Base-by-base conservation (phyloP, 2,888 invertebrate species). In the Gari tellinella region DNA sequence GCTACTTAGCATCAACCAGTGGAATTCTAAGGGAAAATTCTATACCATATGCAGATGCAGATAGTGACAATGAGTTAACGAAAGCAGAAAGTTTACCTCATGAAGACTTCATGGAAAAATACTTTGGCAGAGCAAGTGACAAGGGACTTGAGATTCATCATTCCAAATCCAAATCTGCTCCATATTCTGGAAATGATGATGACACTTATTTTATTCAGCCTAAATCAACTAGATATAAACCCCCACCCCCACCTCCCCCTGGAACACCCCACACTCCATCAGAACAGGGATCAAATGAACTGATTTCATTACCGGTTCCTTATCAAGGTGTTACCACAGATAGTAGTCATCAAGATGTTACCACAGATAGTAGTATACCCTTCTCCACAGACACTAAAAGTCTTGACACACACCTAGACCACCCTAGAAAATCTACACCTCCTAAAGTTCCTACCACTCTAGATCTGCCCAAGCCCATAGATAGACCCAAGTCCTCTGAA, bases 1-100 rank as follows among this genome's bases (percentile, higher is more conserved):
- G 70, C 3, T 52, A 46, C 40, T 38, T 61, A 21, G 60, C 70
- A 26, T 76, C 70, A 12, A 56, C 49, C 45, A 58, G 62, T 57
- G 60, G 49, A 26, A 23, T 61, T 15, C 51, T 62, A 8, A 48
- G 67, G n/a, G 61, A 70, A 62, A 68, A 79, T 21, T 68, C 70
- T 12, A 80, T 84, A 57, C 83, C 83, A 38, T 84, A 53, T 74
- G 77, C 77, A 45, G 83, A 83, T 72, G 66, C 62, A 45, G 82
- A 81, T 52, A 61, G 49, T 41, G 69, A 70, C 57, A 45, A 69
- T 41, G 56, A 31, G 25, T 17, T 70, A 14, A 62, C 52, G 23
- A 78, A 56, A 25, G 62, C 74, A 14, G 74, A 68, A 31, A 74
- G 79, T 61, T 38, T 74, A 21, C 79, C 74, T 15, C 65, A 74